These are phyloP conservation scores for Mormyrus proboscirostris DNA, from an alignment of 2,797 vertebrate species.

Conservation along the genomic window DNA sequence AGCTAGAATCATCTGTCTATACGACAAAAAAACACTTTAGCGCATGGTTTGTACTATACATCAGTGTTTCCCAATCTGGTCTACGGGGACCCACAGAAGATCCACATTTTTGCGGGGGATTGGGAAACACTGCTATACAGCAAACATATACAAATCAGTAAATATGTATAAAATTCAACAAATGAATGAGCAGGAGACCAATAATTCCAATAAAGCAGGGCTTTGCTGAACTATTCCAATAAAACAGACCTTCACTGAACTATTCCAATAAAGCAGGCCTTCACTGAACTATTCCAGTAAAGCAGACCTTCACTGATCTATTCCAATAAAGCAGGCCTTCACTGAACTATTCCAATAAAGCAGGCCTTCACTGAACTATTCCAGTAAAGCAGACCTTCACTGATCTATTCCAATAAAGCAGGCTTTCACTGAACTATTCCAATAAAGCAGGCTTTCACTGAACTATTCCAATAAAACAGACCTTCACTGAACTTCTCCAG, in stretches of 20 bases:
- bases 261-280: too few relatives aligned
- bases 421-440: neutral
- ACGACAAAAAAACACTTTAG: neutral
- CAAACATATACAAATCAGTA: neutral
- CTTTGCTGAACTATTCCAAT: too few relatives aligned
- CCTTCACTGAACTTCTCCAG: too few relatives aligned
- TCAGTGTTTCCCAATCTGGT: neutral
- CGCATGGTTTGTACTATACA: neutral
- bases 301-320: neutral
- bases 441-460: neutral
- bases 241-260: too few relatives aligned
- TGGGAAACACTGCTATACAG: neutral
- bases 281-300: neutral
- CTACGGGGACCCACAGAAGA: neutral
- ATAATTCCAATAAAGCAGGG: neutral
- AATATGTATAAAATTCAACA: neutral
- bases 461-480: neutral
- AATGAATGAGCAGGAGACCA: neutral
- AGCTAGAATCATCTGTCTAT: neutral
- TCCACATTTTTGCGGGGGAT: neutral
- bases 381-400: neutral
- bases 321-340: neutral
- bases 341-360: neutral
- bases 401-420: neutral
- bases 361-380: neutral